Evolutionary conservation across 2,888 invertebrate species (phyloP).

Genomic region (Aradus depressus): DNA sequence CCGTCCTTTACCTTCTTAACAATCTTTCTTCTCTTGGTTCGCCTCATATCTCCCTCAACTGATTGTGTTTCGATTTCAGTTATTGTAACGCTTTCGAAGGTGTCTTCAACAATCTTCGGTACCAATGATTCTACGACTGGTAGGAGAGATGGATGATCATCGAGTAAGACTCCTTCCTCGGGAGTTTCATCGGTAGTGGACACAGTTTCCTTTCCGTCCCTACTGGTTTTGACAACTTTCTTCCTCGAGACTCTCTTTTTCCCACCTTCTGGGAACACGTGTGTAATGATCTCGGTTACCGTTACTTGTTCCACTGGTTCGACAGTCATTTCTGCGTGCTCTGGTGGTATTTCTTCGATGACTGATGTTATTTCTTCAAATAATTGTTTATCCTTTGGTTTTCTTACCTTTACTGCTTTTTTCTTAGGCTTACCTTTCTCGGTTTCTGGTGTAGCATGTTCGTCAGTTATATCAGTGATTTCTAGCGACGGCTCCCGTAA

Average conservation of each 20-base stretch:
- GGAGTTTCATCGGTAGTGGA: slow-evolving; percentile 31
- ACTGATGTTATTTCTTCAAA: slow-evolving; percentile 9
- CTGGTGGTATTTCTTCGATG: slow-evolving; percentile 2
- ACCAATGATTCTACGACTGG: slow-evolving; percentile 13
- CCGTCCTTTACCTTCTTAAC: slow-evolving; percentile 5
- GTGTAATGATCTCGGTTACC: slow-evolving; percentile 11
- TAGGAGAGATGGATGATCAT: slow-evolving; percentile 1
- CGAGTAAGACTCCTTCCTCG: slow-evolving; percentile 7
- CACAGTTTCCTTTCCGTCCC: slow-evolving; percentile 8
- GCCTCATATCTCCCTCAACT: background rate
- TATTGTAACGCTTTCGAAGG: slow-evolving; percentile 9
- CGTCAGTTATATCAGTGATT: too few species aligned
- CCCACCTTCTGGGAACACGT: slow-evolving; percentile 2
- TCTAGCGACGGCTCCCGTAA: too few species aligned
- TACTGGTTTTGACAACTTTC: slow-evolving; percentile 14
- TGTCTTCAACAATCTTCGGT: background rate
- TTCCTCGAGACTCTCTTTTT: slow-evolving; percentile 13
- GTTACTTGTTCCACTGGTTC: background rate
- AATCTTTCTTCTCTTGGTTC: slow-evolving; percentile 6
- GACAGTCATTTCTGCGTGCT: slow-evolving; percentile 27
- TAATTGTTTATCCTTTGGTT: slow-evolving; percentile 4
- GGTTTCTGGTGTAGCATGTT: slow-evolving; percentile 7
- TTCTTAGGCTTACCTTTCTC: background rate
- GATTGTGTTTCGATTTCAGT: slow-evolving; percentile 15
- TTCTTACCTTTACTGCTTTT: slow-evolving; percentile 4